A percentile compares a stretch with the other conserved stretches of the same genome.
These are phyloP conservation scores for Podarcis siculus DNA, from an alignment of 2,797 vertebrate species.

Conservation along the genomic window DNA sequence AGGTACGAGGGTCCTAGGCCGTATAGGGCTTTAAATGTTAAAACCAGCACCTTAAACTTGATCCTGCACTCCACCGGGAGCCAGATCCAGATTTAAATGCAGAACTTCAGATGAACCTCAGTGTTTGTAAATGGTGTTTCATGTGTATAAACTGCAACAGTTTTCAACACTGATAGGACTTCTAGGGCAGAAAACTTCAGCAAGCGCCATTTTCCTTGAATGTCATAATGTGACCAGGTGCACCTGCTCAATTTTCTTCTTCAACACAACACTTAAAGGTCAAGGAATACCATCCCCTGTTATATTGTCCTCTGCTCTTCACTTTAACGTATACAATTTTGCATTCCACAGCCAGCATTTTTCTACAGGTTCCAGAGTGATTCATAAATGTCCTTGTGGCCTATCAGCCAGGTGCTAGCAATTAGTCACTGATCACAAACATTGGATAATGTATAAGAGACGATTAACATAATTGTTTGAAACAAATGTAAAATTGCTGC, in stretches of 20 bases:
- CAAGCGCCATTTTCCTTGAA: background rate
- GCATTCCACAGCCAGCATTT: background rate
- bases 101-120: background rate
- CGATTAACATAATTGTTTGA: conserved; percentile 56
- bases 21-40: too few species aligned
- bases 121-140: background rate
- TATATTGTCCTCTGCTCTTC: background rate
- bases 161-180: background rate
- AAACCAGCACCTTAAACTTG: too few species aligned
- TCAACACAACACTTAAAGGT: background rate
- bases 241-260: background rate
- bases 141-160: background rate
- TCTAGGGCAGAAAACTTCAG: background rate
- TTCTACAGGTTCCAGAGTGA: conserved; percentile 8
- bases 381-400: conserved; percentile 21
- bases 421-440: conserved; percentile 55
- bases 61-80: too few species aligned
- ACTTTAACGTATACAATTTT: background rate
- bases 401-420: conserved; percentile 47
- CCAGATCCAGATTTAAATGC: background rate
- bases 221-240: background rate
- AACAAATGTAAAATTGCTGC: conserved; percentile 56
- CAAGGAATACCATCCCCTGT: background rate
- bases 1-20: too few species aligned
- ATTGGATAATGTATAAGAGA: conserved; percentile 49